Percentiles rank a stretch among this genome's conserved stretches.
Evolutionary conservation across 2,797 vertebrate species (phyloP).

Genomic region (Capromys pilorides): DNA sequence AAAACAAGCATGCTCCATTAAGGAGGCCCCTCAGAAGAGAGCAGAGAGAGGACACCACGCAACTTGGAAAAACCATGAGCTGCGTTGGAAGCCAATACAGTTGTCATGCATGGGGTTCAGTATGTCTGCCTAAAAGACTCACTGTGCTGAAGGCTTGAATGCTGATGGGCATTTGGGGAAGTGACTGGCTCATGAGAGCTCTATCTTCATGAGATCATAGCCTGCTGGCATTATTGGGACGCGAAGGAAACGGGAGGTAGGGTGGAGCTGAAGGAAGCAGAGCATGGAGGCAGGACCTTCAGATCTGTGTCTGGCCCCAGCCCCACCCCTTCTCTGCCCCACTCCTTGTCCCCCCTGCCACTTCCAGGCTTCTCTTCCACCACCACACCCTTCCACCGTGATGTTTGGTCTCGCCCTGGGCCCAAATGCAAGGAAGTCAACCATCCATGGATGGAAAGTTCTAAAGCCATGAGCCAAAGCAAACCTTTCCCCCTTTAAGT

Average conservation of each 20-base stretch:
- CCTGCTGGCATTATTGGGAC: neutral
- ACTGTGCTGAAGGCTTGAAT: neutral
- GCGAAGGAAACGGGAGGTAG: neutral
- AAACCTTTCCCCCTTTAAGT: neutral
- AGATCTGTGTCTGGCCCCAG: neutral
- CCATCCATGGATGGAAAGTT: neutral
- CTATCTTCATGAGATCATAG: neutral
- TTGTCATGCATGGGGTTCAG: neutral
- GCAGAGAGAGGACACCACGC: rapidly evolving
- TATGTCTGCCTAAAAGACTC: neutral
- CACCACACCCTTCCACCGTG: neutral
- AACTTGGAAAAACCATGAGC: neutral
- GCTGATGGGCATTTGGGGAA: neutral
- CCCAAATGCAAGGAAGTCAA: neutral
- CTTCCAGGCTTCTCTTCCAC: neutral
- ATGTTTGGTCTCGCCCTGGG: neutral
- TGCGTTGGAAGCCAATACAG: neutral
- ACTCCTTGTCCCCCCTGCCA: neutral
- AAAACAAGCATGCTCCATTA: neutral
- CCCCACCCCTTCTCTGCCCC: neutral
- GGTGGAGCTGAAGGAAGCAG: neutral
- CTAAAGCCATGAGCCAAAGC: neutral
- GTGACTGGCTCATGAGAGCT: neutral
- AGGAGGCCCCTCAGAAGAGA: neutral
- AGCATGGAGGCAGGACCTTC: neutral